A percentile compares a stretch with the other conserved stretches of the same genome.
phyloP scores from a whole-genome alignment of 2,797 vertebrate genomes.

The Chanos chanos region DNA sequence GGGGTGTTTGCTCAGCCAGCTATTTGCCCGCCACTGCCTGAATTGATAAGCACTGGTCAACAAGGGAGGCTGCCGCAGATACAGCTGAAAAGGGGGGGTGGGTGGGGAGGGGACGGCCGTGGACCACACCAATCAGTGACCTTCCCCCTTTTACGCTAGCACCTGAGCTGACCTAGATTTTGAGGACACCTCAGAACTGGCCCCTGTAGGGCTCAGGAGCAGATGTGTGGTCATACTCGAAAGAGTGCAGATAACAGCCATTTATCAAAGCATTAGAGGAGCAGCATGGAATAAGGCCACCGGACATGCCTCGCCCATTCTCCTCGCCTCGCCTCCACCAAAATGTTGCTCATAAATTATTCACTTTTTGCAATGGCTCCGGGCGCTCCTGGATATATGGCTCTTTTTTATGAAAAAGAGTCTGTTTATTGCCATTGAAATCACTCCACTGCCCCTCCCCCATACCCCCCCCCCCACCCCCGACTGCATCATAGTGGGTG shows the following conservation, averaged over 20 bases:
- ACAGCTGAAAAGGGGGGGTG: too few species aligned
- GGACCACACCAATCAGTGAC: too few species aligned
- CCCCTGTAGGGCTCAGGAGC: conserved; percentile 64
- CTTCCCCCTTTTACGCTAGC: too few species aligned
- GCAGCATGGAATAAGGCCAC: conserved; percentile 67
- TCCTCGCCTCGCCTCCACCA: conserved; percentile 56
- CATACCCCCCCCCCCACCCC: neutral
- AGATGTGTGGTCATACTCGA: conserved; percentile 74
- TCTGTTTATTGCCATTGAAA: conserved; percentile 40
- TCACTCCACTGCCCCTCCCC: conserved; percentile 33
- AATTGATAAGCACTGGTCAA: too few species aligned
- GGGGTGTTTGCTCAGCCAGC: too few species aligned
- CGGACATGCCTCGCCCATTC: conserved; percentile 63
- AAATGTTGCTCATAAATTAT: conserved; percentile 72
- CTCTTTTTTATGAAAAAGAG: conserved; percentile 45
- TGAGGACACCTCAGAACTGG: conserved; percentile 62
- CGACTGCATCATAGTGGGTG: too few species aligned
- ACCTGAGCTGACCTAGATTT: conserved; percentile 73
- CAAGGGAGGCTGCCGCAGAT: too few species aligned
- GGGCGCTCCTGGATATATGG: conserved; percentile 36
- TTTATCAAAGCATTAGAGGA: conserved; percentile 72
- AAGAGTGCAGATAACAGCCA: conserved; percentile 70
- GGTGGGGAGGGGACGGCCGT: too few species aligned
- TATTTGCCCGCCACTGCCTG: too few species aligned
- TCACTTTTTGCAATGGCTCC: conserved; percentile 51